Percentiles rank a stretch among this genome's conserved stretches.
phyloP scores from a whole-genome alignment of 2,888 invertebrate genomes.

The Pheosia gnoma region DNA sequence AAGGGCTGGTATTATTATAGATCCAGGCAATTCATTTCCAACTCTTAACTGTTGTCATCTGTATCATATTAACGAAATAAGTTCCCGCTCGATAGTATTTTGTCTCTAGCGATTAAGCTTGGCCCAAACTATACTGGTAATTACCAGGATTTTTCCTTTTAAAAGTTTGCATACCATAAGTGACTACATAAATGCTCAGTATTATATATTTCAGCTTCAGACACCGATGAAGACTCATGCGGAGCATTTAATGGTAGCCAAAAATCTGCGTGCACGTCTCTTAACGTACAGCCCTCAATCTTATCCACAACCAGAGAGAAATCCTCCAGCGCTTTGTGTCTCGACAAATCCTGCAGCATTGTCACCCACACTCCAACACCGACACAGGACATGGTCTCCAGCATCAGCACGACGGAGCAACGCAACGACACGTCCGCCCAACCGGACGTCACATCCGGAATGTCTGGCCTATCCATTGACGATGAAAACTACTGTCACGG shows the following conservation, averaged over 20 bases:
- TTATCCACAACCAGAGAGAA: slow-evolving; percentile 73
- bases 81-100: too few species aligned
- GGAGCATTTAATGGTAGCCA: slow-evolving; percentile 78
- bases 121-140: too few species aligned
- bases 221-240: slow-evolving; percentile 80
- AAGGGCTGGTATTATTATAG: too few species aligned
- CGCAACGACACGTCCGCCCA: slow-evolving; percentile 74
- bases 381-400: slow-evolving; percentile 82
- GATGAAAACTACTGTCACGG: slow-evolving; percentile 77
- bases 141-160: too few species aligned
- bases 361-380: slow-evolving; percentile 80
- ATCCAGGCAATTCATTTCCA: too few species aligned
- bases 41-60: too few species aligned
- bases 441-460: slow-evolving; percentile 77
- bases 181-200: too few species aligned
- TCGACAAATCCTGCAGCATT: slow-evolving; percentile 77
- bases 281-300: slow-evolving; percentile 73
- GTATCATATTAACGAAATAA: too few species aligned
- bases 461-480: slow-evolving; percentile 80
- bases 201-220: slow-evolving; percentile 55
- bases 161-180: too few species aligned
- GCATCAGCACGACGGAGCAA: slow-evolving; percentile 79
- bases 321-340: slow-evolving; percentile 77
- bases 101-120: too few species aligned
- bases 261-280: slow-evolving; percentile 76